Percentiles rank a stretch among this genome's conserved stretches.
Conservation (phyloP, 53 echinoderm and acorn worm species). For the Zoroaster sp. region DNA sequence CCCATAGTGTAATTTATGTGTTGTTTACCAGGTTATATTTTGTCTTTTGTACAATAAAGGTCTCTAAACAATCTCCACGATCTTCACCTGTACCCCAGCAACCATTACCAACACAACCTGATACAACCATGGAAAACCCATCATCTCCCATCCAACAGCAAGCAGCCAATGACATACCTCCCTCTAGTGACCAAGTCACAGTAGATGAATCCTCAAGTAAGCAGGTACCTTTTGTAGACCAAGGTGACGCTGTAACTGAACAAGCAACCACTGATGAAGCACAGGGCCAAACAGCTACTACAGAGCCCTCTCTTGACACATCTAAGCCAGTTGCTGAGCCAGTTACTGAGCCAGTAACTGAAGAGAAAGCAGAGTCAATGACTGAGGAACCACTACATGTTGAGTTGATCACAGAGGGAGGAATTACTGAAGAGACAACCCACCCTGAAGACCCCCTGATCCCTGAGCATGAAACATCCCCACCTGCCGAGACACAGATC, state of each 20-base stretch:
- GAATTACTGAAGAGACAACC: neutral
- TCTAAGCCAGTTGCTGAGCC: neutral
- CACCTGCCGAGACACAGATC: neutral
- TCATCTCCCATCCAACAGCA: slow-evolving; percentile 24
- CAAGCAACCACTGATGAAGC: neutral
- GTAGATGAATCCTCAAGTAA: neutral
- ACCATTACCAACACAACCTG: neutral
- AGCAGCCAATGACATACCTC: neutral
- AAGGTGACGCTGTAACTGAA: neutral
- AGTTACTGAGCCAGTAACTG: neutral
- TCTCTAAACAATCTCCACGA: slow-evolving; percentile 41
- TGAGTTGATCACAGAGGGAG: neutral
- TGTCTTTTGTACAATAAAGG: neutral
- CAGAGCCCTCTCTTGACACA: neutral
- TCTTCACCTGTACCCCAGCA: slow-evolving; percentile 37
- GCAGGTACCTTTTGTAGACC: neutral
- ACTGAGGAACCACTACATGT: neutral
- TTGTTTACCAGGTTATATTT: too few species aligned
- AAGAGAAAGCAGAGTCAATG: neutral
- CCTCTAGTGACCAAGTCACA: neutral
- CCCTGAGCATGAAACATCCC: neutral
- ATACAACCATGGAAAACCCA: neutral
- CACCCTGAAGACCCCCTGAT: neutral
- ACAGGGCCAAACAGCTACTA: neutral
- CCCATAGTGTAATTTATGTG: too few species aligned